Conservation (phyloP, 2,888 invertebrate species). For the Julus scandinavius region DNA sequence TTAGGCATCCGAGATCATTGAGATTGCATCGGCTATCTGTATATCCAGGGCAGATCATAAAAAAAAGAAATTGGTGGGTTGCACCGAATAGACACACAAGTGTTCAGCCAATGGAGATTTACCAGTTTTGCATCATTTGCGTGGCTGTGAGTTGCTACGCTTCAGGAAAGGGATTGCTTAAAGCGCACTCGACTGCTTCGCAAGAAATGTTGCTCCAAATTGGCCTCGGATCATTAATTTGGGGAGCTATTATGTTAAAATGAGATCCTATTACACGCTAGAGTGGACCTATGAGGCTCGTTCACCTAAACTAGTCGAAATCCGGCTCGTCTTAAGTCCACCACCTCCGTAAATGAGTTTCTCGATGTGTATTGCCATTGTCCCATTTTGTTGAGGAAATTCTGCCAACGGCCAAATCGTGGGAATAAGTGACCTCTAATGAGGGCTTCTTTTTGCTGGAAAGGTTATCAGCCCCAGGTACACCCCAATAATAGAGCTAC, state of each 20-base stretch:
- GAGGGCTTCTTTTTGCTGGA: background rate
- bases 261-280: slow-evolving; percentile 56
- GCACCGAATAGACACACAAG: background rate
- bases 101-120: background rate
- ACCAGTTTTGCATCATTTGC: slow-evolving; percentile 24
- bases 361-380: background rate
- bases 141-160: background rate
- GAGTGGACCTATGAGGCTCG: slow-evolving; percentile 54
- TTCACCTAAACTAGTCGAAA: slow-evolving; percentile 48
- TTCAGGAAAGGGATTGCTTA: slow-evolving; percentile 16
- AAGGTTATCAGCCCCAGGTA: background rate
- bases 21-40: slow-evolving; percentile 15
- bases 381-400: background rate
- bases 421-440: slow-evolving; percentile 20
- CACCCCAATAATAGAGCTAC: background rate
- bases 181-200: slow-evolving; percentile 50
- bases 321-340: slow-evolving; percentile 13
- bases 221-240: slow-evolving; percentile 56
- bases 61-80: slow-evolving; percentile 24
- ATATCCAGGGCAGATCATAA: background rate
- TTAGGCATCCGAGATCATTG: background rate
- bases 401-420: background rate
- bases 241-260: slow-evolving; percentile 55
- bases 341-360: slow-evolving; percentile 19
- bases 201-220: slow-evolving; percentile 53